A percentile compares a stretch with the other conserved stretches of the same genome.
phyloP scores from a whole-genome alignment of 1,140 invertebrate species.

The Drosophila repletoides region DNA sequence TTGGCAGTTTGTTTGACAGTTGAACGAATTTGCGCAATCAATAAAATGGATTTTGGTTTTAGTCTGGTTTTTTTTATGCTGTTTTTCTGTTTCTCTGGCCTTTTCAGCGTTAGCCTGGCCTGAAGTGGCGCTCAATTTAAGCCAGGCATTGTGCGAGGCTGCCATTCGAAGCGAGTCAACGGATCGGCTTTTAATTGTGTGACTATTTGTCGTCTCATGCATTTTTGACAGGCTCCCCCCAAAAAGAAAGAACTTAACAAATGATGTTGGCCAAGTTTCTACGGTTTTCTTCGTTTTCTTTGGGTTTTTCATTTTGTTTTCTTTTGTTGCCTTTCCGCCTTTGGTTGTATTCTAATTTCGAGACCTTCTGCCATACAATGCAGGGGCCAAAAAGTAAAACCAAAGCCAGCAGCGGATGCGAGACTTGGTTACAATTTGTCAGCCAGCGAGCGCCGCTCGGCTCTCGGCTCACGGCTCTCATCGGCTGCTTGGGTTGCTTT shows the following conservation, averaged over 20 bases:
- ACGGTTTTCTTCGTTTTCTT: not conserved
- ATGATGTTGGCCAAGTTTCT: constrained; percentile 21
- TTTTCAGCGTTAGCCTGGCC: constrained; percentile 3
- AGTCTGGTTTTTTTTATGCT: no score
- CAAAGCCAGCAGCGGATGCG: not conserved
- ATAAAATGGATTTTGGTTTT: constrained; percentile 59
- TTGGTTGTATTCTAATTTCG: constrained; percentile 6
- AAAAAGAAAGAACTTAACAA: constrained; percentile 34
- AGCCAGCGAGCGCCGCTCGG: constrained; percentile 2
- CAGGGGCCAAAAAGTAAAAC: not conserved
- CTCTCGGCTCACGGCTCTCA: not conserved
- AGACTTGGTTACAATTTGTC: constrained; percentile 4
- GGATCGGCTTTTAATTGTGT: constrained; percentile 61
- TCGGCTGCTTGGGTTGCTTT: constrained; percentile 1
- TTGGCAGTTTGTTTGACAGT: constrained; percentile 61
- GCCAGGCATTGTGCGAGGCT: constrained; percentile 9
- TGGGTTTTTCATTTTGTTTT: not conserved
- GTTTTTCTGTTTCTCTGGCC: no score
- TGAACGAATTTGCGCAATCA: constrained; percentile 65
- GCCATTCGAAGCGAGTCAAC: constrained; percentile 5
- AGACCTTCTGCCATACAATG: not conserved
- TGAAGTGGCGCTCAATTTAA: constrained; percentile 40
- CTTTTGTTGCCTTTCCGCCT: not conserved
- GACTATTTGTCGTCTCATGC: constrained; percentile 66
- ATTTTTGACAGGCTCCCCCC: constrained; percentile 18